Evolutionary conservation across 1,140 invertebrate genomes (phyloP).

Genomic region (Caenorhabditis tropicalis): DNA sequence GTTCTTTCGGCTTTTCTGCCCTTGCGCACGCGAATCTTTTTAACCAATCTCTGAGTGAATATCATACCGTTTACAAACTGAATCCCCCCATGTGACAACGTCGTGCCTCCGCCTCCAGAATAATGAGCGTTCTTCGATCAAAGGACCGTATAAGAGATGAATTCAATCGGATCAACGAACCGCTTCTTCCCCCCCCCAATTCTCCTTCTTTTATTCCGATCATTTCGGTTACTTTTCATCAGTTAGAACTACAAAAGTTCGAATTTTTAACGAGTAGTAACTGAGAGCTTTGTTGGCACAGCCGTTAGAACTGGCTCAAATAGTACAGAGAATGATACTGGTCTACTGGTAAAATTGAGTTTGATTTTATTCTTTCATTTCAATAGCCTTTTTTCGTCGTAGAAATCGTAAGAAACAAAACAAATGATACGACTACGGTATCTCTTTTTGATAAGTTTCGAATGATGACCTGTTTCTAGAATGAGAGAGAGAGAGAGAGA

Average conservation of each 20-base stretch:
- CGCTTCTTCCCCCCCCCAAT: too few relatives aligned
- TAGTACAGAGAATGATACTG: not conserved
- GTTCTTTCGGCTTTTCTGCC: not conserved
- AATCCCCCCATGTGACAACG: not conserved
- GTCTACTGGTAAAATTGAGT: too few relatives aligned
- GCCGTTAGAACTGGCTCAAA: not conserved
- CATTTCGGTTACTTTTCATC: not conserved
- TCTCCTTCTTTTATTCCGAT: not conserved
- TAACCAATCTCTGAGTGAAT: slow-evolving; percentile 27
- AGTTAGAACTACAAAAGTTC: not conserved
- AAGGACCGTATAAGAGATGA: slow-evolving; percentile 36
- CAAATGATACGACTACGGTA: too few relatives aligned
- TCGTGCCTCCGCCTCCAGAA: slow-evolving; percentile 35
- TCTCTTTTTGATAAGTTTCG: too few relatives aligned
- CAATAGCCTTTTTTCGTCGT: too few relatives aligned
- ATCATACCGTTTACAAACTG: slow-evolving; percentile 27
- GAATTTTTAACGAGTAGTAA: not conserved
- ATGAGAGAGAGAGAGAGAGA: too few relatives aligned
- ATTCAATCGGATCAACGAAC: slow-evolving; percentile 5
- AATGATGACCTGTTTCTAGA: too few relatives aligned
- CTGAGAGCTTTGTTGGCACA: not conserved
- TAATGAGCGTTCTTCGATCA: slow-evolving; percentile 21
- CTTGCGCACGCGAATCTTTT: slow-evolving; percentile 17
- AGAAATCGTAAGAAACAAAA: too few relatives aligned
- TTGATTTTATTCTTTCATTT: too few relatives aligned